Evolutionary conservation across 2,888 invertebrate genomes (phyloP).

Genomic region (Criorhina ranunculi): DNA sequence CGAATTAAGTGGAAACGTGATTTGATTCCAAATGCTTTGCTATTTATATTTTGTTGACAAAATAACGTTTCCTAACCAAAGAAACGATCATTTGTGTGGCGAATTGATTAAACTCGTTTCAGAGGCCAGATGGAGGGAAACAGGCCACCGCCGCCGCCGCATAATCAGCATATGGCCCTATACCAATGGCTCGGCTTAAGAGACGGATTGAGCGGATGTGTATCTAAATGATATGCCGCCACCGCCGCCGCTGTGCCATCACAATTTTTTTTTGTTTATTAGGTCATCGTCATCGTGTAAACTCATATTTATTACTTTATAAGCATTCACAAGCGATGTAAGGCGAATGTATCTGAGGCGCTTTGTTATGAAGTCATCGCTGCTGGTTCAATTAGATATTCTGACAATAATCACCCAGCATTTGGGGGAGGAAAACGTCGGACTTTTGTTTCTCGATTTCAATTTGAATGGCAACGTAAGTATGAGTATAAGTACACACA

Average conservation of each 20-base stretch:
- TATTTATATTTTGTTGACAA: conserved; percentile 41
- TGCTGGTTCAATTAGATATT: conserved; percentile 16
- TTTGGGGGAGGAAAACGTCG: background rate
- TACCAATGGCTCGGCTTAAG: conserved; percentile 12
- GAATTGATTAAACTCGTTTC: conserved; percentile 5
- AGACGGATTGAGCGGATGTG: conserved; percentile 41
- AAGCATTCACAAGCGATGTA: conserved; percentile 19
- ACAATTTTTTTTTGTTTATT: conserved; percentile 55
- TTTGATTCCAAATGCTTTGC: conserved; percentile 19
- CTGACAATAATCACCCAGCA: conserved; percentile 5
- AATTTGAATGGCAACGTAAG: conserved; percentile 10
- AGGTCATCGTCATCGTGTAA: conserved; percentile 63
- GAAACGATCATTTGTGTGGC: background rate
- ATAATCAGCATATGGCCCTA: conserved; percentile 12
- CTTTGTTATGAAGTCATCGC: conserved; percentile 29
- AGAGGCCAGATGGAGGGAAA: conserved; percentile 18
- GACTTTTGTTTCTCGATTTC: conserved; percentile 26
- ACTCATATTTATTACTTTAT: conserved; percentile 39
- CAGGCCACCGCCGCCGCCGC: no score
- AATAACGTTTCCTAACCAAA: background rate
- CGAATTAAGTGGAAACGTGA: conserved; percentile 26
- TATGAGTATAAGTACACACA: background rate
- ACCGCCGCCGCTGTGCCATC: conserved; percentile 20
- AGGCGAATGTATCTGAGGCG: conserved; percentile 14
- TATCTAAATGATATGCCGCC: conserved; percentile 42